Percentiles rank a stretch among this genome's conserved stretches.
Conservation (phyloP, 2,113 vertebrate genomes). For the Sphaerodactylus townsendi region DNA sequence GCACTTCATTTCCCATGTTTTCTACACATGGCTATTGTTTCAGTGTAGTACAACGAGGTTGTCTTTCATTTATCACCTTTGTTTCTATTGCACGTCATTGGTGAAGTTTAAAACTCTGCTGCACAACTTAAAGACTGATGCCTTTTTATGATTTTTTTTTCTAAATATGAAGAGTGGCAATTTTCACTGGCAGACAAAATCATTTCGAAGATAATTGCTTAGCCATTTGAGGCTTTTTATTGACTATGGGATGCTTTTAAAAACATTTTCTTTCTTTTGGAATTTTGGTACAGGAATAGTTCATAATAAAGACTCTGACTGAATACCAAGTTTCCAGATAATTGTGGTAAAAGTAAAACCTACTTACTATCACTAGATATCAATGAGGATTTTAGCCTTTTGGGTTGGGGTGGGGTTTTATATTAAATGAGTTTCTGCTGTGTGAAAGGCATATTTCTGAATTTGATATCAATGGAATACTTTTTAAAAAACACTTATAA, state of each 20-base stretch:
- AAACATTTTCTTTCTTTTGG: conserved; percentile 6
- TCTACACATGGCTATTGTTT: conserved; percentile 69
- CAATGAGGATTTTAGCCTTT: not conserved
- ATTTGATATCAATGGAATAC: conserved; percentile 47
- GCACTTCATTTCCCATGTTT: conserved; percentile 79
- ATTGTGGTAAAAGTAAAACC: not conserved
- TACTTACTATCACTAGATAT: not conserved
- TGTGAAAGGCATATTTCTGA: conserved; percentile 36
- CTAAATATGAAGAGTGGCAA: not conserved
- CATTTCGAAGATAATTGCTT: not conserved
- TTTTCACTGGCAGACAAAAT: rapidly evolving
- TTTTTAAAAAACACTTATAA: not conserved
- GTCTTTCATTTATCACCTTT: conserved; percentile 34
- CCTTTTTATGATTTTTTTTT: not conserved
- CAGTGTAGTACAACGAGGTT: conserved; percentile 48
- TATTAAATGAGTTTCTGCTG: conserved; percentile 23
- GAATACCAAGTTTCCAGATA: not conserved
- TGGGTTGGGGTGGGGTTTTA: not conserved
- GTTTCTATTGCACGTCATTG: not conserved
- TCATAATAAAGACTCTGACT: not conserved
- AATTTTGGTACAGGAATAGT: not conserved
- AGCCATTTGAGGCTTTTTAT: not conserved
- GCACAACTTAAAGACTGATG: not conserved
- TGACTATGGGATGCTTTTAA: not conserved
- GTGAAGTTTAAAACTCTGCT: conserved; percentile 12